Conservation (phyloP, 2,113 vertebrate genomes). For the Ammodytes dubius region DNA sequence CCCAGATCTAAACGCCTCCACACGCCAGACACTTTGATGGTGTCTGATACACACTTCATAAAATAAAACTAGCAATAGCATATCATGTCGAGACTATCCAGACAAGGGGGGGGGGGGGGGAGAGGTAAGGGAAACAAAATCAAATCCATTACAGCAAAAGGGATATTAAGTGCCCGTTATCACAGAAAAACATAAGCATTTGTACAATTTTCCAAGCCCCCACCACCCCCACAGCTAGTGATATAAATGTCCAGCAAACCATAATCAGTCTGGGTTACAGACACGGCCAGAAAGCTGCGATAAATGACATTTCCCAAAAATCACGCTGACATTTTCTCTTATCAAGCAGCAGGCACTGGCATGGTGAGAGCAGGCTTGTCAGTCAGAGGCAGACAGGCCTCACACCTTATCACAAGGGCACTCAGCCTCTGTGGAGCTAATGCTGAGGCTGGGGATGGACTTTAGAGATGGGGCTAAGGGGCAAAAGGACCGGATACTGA, state of each 20-base stretch:
- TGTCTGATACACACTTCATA: constrained; percentile 57
- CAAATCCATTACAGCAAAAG: constrained; percentile 70
- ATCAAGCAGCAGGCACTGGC: constrained; percentile 85
- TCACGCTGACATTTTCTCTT: constrained; percentile 87
- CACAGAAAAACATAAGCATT: constrained; percentile 75
- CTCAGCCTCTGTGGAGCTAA: constrained; percentile 80
- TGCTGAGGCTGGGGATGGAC: constrained; percentile 68
- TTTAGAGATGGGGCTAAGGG: constrained; percentile 67
- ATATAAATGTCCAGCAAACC: constrained; percentile 79
- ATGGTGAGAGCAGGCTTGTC: constrained; percentile 84
- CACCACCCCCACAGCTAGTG: constrained; percentile 71
- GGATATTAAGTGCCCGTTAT: constrained; percentile 74
- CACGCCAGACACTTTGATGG: constrained; percentile 62
- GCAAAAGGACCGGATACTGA: constrained; percentile 42
- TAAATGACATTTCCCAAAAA: constrained; percentile 88
- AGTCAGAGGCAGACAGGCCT: constrained; percentile 85
- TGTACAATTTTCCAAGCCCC: constrained; percentile 74
- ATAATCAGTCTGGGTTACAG: constrained; percentile 82
- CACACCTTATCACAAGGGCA: constrained; percentile 85
- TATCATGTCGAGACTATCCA: constrained; percentile 44
- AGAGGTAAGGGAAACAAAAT: constrained; percentile 61
- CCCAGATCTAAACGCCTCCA: constrained; percentile 70
- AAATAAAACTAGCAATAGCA: constrained; percentile 62
- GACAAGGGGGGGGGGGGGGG: constrained; percentile 50
- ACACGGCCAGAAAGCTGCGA: constrained; percentile 79